A percentile compares a stretch with the other conserved stretches of the same genome.
phyloP scores from a whole-genome alignment of 2,888 invertebrate genomes.

The Drosophila mimica region DNA sequence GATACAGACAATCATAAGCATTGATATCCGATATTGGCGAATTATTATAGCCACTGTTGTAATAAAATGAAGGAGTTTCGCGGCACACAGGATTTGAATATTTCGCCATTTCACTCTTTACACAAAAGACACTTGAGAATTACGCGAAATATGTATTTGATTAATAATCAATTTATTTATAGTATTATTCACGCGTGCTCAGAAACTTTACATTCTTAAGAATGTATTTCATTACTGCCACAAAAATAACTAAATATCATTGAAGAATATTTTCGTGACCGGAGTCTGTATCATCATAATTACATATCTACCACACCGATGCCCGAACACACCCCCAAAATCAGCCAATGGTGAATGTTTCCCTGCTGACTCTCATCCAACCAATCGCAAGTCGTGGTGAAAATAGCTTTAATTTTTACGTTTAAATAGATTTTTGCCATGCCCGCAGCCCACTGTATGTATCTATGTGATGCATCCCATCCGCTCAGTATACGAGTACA shows the following conservation, averaged over 20 bases:
- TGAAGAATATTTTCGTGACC: slow-evolving; percentile 17
- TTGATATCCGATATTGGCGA: slow-evolving; percentile 52
- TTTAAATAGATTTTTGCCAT: not conserved
- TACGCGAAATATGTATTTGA: not conserved
- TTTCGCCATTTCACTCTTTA: slow-evolving; percentile 51
- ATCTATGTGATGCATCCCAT: not conserved
- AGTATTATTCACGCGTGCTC: not conserved
- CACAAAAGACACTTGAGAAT: not conserved
- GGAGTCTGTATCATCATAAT: slow-evolving; percentile 8
- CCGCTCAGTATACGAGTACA: slow-evolving; percentile 1
- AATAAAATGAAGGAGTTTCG: slow-evolving; percentile 54
- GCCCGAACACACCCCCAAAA: slow-evolving; percentile 35
- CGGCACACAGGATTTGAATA: slow-evolving; percentile 45
- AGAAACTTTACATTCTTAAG: slow-evolving; percentile 19
- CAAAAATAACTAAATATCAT: slow-evolving; percentile 38
- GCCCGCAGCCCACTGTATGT: not conserved
- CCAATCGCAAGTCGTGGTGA: slow-evolving; percentile 49
- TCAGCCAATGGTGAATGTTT: slow-evolving; percentile 32
- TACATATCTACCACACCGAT: slow-evolving; percentile 24
- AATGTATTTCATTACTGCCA: slow-evolving; percentile 30
- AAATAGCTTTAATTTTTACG: not conserved
- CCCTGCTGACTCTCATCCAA: not conserved
- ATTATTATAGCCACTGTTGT: slow-evolving; percentile 49
- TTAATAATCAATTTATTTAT: slow-evolving; percentile 4
- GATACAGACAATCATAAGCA: slow-evolving; percentile 43